Evolutionary conservation across 2,797 vertebrate genomes (phyloP), one percentile per base, ranked within the genome.

Genomic region (Lepus oiostolus): DNA sequence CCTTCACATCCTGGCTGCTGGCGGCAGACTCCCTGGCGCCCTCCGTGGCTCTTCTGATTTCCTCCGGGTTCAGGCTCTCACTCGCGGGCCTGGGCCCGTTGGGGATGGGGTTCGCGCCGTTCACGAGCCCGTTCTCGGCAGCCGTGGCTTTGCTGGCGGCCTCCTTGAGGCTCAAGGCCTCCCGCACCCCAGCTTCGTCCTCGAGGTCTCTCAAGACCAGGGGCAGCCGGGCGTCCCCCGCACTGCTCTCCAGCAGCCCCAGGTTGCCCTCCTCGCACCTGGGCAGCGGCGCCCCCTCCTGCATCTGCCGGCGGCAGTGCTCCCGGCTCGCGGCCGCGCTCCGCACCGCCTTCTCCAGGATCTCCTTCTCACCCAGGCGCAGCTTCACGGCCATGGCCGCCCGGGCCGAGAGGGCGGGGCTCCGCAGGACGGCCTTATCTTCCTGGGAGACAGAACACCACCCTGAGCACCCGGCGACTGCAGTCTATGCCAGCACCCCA

Each of bases 311-410:
- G 97, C 98, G 98, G 71, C 99, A 99, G 95, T 98, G 98, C 86
- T 99, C 98, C 28, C 98, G 98, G 97, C 99, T 99, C 65, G 97
- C 97, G 2, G 98, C 98, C 0, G 99, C 99, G 0, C 98, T 99
- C 96, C 98, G 98, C 0, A 99, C 98, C 0, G 98, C 99, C 52
- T 98, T 99, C 97, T 99, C 99, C 96, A 99, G 98, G 96, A 99
- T 99, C 98, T 99, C 99, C 96, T 99, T 99, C 91, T 99, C 99
- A 0, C 99, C 99, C 54, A 99, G 97, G 14, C 99, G 99, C 79
- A 99, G 97, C 96, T 99, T 99, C 97, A 99, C 93, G 50, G 99
- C 99, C 98, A 99, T 98, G 22, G 97, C 96, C 0, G 99, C 98
- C 26, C 99, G 99, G 16, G 98, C 96, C 0, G 99, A 98, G 16